These are phyloP conservation scores for Heliconius hortense DNA, from an alignment of 2,888 invertebrate genomes.

Conservation along the genomic window DNA sequence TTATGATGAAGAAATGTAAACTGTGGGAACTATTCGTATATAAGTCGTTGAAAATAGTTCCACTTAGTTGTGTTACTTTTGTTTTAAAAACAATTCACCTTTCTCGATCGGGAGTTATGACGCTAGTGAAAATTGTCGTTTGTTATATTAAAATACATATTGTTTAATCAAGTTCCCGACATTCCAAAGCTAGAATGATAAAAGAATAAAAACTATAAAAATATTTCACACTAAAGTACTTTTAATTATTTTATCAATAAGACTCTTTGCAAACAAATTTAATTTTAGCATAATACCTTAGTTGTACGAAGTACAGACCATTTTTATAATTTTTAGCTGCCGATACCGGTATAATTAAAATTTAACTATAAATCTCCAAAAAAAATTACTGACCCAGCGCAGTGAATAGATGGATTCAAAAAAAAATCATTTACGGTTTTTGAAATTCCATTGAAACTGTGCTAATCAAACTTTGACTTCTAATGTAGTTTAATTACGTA, in stretches of 20 bases:
- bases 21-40: conserved; percentile 31
- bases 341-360: neutral
- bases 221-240: neutral
- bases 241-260: neutral
- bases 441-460: neutral
- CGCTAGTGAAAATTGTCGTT: neutral
- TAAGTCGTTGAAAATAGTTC: conserved; percentile 5
- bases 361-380: neutral
- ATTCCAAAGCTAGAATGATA: neutral
- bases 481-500: neutral
- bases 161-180: neutral
- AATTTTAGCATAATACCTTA: neutral
- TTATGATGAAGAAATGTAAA: conserved; percentile 33
- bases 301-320: neutral
- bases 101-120: neutral
- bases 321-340: neutral
- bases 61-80: neutral
- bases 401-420: neutral
- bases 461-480: neutral
- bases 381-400: neutral
- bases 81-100: neutral
- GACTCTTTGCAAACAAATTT: neutral
- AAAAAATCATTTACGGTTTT: neutral
- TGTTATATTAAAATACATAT: neutral
- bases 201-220: neutral